phyloP scores from a whole-genome alignment of 2,797 vertebrate genomes.

The Ataeniobius toweri region DNA sequence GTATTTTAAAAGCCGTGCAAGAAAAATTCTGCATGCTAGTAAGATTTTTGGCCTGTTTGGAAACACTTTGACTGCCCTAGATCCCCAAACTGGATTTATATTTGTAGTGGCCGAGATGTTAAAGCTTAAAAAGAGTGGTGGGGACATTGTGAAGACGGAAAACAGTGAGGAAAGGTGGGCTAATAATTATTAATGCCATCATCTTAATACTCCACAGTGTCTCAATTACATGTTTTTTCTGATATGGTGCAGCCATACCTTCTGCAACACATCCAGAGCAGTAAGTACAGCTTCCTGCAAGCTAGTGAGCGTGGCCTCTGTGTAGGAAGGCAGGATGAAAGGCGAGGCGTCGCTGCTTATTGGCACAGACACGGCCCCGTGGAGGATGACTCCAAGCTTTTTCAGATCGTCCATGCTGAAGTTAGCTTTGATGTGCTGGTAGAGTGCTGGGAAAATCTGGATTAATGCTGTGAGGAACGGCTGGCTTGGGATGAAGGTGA shows the following conservation, averaged over 20 bases:
- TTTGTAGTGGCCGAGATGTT: not conserved
- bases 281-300: slow-evolving; percentile 97
- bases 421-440: slow-evolving; percentile 95
- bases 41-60: not conserved
- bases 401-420: slow-evolving; percentile 97
- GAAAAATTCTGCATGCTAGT: not conserved
- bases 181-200: not conserved
- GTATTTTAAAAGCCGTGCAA: no score
- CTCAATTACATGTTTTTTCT: no score
- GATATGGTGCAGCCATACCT: slow-evolving; percentile 77
- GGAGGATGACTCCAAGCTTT: slow-evolving; percentile 93
- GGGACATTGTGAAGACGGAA: not conserved
- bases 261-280: slow-evolving; percentile 95
- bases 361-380: slow-evolving; percentile 95
- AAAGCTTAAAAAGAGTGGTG: not conserved
- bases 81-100: not conserved
- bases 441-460: slow-evolving; percentile 97
- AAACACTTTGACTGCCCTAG: not conserved
- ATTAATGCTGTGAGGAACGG: slow-evolving; percentile 97
- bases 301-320: slow-evolving; percentile 96
- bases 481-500: slow-evolving; percentile 96
- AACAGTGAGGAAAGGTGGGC: not conserved
- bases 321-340: slow-evolving; percentile 98
- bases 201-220: not conserved
- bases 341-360: slow-evolving; percentile 98